Evolutionary conservation across 1,140 invertebrate species (phyloP), one percentile per base, ranked within the genome.

Genomic region (Agraylea sexmaculata): DNA sequence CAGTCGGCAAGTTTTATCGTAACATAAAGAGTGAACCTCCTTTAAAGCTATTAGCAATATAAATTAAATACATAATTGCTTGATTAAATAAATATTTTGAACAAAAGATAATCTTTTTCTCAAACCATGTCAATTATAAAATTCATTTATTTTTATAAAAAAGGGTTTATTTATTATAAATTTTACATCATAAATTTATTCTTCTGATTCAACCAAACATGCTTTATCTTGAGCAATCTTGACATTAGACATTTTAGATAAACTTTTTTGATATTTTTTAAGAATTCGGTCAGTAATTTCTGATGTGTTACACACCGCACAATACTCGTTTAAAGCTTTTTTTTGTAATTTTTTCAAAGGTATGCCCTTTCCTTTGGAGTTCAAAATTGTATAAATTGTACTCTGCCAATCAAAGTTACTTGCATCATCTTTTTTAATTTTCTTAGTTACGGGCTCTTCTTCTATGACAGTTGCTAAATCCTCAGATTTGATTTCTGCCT

Each of bases 311-410:
- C 20, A 40, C 8, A 21, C 23, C 23, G 27, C 36, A 33, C 47
- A 49, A 32, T 40, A 49, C 30, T 49, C 47, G 1, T 36, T 37
- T 7, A 49, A 22, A n/a, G 43, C 47, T 43, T 32, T 42, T 29
- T 49, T 49, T 19, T 49, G 38, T 21, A 49, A 43, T 30, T 49
- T 49, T 25, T 49, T 49, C 16, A 49, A 13, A 12, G 40, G 10
- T 4, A 45, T 45, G 7, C 43, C 40, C 21, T 49, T 49, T 7
- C 23, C 33, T 34, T 49, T 49, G 1, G 43, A 35, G 21, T 19
- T 38, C 2, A 49, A 5, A 20, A 49, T 30, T 6, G 40, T 19
- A 19, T 30, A 19, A 17, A 49, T 49, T 12, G 41, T 23, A 18
- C 17, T 15, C 1, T 22, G 19, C 43, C 43, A 43, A 37, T 49